Evolutionary conservation across 2,797 vertebrate genomes (phyloP).

Genomic region (Esox masquinongy): DNA sequence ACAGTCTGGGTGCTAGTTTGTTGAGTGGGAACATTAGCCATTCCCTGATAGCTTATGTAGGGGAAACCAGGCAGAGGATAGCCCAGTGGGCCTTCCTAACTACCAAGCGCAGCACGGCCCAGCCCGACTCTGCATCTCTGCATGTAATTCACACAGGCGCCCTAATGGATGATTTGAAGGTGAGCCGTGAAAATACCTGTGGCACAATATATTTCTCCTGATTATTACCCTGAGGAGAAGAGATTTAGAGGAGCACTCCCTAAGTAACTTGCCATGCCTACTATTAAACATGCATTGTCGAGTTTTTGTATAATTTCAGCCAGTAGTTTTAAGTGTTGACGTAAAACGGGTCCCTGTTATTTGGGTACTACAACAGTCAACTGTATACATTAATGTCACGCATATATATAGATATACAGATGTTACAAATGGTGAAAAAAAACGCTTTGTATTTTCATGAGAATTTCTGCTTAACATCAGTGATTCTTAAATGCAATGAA

Average conservation of each 20-base stretch:
- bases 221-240: constrained; percentile 9
- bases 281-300: background rate
- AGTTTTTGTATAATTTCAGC: too few species aligned
- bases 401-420: too few species aligned
- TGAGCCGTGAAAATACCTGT: constrained; percentile 27
- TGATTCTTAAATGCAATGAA: background rate
- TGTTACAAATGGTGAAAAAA: too few species aligned
- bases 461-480: too few species aligned
- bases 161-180: constrained; percentile 25
- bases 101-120: background rate
- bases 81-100: background rate
- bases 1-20: background rate
- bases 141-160: background rate
- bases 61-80: background rate
- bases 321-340: too few species aligned
- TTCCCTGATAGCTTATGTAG: background rate
- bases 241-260: constrained; percentile 14
- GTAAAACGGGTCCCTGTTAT: too few species aligned
- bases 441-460: too few species aligned
- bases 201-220: constrained; percentile 13
- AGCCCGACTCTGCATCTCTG: background rate
- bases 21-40: background rate
- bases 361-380: too few species aligned
- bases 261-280: constrained; percentile 31
- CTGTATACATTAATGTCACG: too few species aligned